Conservation (phyloP, 37 sponge, comb jelly and placozoan species). For the Halichondria panicea region DNA sequence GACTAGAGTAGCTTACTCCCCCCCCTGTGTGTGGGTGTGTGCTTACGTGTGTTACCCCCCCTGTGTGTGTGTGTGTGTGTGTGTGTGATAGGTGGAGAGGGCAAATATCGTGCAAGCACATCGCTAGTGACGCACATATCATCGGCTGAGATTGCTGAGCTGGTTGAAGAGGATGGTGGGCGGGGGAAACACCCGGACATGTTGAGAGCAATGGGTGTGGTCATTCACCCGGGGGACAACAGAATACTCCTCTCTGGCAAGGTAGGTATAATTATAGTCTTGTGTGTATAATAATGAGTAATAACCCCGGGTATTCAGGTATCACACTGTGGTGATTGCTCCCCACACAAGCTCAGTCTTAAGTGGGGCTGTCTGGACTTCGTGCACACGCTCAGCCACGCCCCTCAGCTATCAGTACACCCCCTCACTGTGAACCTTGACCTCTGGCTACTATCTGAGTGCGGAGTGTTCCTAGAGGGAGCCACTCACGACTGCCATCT, state of each 20-base stretch:
- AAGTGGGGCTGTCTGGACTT: slow-evolving; percentile 62
- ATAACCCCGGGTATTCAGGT: neutral
- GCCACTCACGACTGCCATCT: neutral
- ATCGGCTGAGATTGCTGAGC: slow-evolving; percentile 9
- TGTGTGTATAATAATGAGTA: neutral
- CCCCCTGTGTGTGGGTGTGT: neutral
- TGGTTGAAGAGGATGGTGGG: slow-evolving; percentile 17
- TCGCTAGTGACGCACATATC: slow-evolving; percentile 5
- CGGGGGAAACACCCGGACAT: neutral
- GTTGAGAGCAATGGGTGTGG: neutral
- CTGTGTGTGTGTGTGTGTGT: neutral
- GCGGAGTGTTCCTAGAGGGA: neutral
- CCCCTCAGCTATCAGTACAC: neutral
- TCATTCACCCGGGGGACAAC: slow-evolving; percentile 40
- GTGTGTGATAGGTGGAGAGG: neutral
- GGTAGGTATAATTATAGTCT: slow-evolving; percentile 5
- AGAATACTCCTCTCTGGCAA: slow-evolving; percentile 29
- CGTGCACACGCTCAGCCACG: slow-evolving; percentile 1
- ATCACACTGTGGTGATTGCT: slow-evolving; percentile 19
- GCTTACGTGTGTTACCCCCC: neutral
- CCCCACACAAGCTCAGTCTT: slow-evolving; percentile 31
- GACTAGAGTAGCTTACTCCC: neutral
- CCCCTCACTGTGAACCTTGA: slow-evolving; percentile 18
- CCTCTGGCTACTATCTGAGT: slow-evolving; percentile 8
- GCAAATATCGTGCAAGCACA: slow-evolving; percentile 9